A percentile compares a stretch with the other conserved stretches of the same genome.
Conservation (phyloP, 2,797 vertebrate genomes). For the Centroberyx gerrardi region DNA sequence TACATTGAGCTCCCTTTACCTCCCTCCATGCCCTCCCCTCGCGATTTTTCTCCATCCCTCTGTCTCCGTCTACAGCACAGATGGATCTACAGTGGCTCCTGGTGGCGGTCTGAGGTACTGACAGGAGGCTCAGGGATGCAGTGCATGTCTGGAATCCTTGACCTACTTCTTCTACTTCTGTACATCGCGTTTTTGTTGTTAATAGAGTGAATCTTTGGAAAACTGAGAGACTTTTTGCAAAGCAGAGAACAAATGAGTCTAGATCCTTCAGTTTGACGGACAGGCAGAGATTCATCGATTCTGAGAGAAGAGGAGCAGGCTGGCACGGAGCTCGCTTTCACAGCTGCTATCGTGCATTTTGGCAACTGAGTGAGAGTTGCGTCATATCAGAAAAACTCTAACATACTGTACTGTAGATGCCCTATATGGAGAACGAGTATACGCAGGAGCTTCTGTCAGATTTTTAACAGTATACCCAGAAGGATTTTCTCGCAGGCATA, state of each 20-base stretch:
- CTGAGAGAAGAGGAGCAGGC: slow-evolving; percentile 22
- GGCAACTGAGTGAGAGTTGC: slow-evolving; percentile 43
- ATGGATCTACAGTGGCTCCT: slow-evolving; percentile 84
- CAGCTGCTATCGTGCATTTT: slow-evolving; percentile 29
- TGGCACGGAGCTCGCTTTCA: slow-evolving; percentile 36
- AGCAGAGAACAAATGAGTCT: slow-evolving; percentile 16
- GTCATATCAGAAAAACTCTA: slow-evolving; percentile 28
- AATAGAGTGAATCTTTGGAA: slow-evolving; percentile 65
- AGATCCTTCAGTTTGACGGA: slow-evolving; percentile 27
- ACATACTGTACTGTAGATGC: slow-evolving; percentile 20
- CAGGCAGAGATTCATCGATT: slow-evolving; percentile 46
- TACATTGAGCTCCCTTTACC: slow-evolving; percentile 73
- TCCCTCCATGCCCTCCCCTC: slow-evolving; percentile 46
- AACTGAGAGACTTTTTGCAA: background rate
- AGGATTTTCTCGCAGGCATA: slow-evolving; percentile 1
- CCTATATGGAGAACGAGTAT: background rate
- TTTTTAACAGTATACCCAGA: slow-evolving; percentile 22
- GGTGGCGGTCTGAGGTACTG: slow-evolving; percentile 71
- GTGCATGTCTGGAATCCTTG: slow-evolving; percentile 69
- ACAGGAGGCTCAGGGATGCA: slow-evolving; percentile 23
- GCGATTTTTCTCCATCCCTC: slow-evolving; percentile 16
- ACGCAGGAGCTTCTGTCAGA: background rate
- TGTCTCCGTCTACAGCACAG: background rate
- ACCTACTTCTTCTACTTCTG: slow-evolving; percentile 71
- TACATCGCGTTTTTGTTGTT: slow-evolving; percentile 42